phyloP scores from a whole-genome alignment of 2,888 invertebrate genomes.

The Silvanus unidentatus region DNA sequence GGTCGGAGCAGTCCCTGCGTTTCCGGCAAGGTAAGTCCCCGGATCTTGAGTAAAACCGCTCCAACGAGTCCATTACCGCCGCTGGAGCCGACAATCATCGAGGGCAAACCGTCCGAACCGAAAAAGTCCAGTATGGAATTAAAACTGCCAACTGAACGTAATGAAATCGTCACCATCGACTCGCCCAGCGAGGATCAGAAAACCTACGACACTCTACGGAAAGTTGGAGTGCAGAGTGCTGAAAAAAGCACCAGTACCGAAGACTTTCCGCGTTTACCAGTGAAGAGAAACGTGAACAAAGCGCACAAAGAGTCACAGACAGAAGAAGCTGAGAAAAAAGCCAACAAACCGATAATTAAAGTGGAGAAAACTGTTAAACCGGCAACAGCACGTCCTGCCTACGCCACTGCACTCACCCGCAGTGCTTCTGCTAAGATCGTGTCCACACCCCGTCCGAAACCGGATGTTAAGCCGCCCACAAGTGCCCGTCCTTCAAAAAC shows the following conservation, averaged over 20 bases:
- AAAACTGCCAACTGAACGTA: conserved; percentile 21
- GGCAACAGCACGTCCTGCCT: conserved; percentile 36
- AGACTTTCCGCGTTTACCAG: conserved; percentile 37
- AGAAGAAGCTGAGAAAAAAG: conserved; percentile 26
- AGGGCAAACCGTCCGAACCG: conserved; percentile 29
- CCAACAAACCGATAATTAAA: not conserved
- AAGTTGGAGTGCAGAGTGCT: conserved; percentile 40
- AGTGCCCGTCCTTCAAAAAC: too few relatives aligned
- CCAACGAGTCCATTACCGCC: conserved; percentile 47
- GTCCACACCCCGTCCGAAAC: conserved; percentile 20
- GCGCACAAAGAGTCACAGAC: conserved; percentile 43
- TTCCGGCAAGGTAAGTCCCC: conserved; percentile 56
- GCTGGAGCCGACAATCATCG: conserved; percentile 43
- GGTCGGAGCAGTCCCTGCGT: conserved; percentile 56
- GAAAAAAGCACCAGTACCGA: conserved; percentile 45
- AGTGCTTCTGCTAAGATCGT: conserved; percentile 37
- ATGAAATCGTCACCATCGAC: conserved; percentile 25
- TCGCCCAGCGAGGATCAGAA: conserved; percentile 47
- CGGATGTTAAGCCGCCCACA: conserved; percentile 26
- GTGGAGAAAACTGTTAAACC: conserved; percentile 11
- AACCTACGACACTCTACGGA: conserved; percentile 43
- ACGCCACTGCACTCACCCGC: conserved; percentile 47
- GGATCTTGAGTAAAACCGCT: conserved; percentile 46
- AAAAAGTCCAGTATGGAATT: conserved; percentile 23
- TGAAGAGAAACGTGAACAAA: conserved; percentile 37